phyloP scores from a whole-genome alignment of 2,113 vertebrate species.

The Microcebus murinus region DNA sequence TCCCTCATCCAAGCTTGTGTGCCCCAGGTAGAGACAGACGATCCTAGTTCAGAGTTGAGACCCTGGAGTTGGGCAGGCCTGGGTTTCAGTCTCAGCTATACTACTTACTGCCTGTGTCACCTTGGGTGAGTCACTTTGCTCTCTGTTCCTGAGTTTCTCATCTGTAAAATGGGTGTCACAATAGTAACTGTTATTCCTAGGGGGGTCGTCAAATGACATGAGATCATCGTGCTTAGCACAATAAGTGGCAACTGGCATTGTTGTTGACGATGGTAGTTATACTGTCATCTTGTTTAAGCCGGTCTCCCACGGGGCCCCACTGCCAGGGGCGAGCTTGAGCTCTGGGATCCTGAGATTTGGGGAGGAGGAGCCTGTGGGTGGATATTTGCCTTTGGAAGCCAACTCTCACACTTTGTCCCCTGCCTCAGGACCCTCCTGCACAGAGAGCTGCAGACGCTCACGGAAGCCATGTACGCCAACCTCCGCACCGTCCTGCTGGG shows the following conservation, averaged over 20 bases:
- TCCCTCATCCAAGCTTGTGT: not conserved
- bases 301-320: not conserved
- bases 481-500: slow-evolving; percentile 84
- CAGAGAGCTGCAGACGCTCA: slow-evolving; percentile 83
- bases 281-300: not conserved
- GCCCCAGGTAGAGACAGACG: not conserved
- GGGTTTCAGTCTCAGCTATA: not conserved
- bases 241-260: fast-evolving
- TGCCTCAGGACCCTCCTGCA: slow-evolving; percentile 87
- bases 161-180: not conserved
- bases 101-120: not conserved
- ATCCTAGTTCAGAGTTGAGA: not conserved
- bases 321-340: not conserved
- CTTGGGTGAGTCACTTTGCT: not conserved
- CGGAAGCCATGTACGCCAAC: slow-evolving; percentile 83
- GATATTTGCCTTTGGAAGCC: not conserved
- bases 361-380: too few relatives aligned
- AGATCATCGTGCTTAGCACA: not conserved
- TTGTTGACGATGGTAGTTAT: not conserved
- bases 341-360: not conserved
- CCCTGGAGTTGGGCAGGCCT: not conserved
- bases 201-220: not conserved
- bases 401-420: not conserved
- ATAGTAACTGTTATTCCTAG: not conserved
- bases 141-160: not conserved